Percentiles rank a stretch among this genome's conserved stretches.
Conservation (phyloP, 2,797 vertebrate genomes). For the Anguilla obscura region DNA sequence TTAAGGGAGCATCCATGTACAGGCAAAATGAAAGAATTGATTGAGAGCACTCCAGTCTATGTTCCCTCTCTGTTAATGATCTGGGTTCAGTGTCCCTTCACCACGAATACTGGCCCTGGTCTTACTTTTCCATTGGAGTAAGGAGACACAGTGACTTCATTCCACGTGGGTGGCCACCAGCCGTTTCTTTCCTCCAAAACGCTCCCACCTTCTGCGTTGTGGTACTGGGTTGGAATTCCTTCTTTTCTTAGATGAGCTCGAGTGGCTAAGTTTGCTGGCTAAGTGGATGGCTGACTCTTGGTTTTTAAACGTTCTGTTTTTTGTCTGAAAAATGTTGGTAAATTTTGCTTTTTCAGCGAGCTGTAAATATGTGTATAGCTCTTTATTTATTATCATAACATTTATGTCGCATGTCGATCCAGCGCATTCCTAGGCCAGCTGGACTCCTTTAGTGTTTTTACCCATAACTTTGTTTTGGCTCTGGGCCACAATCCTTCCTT, state of each 20-base stretch:
- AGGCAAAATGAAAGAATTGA: not conserved
- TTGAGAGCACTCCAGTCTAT: not conserved
- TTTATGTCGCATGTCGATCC: not conserved
- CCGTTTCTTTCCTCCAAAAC: not conserved
- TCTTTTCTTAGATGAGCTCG: not conserved
- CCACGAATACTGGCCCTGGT: constrained; percentile 19
- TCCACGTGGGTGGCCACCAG: not conserved
- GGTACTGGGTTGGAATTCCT: not conserved
- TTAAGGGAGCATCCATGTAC: not conserved
- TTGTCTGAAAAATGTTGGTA: constrained; percentile 12
- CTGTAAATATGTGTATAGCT: not conserved
- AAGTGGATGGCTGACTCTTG: constrained; percentile 31
- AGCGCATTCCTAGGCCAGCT: constrained; percentile 25
- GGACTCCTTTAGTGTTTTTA: constrained; percentile 25
- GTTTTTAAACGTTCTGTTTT: constrained; percentile 33
- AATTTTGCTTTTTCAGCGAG: constrained; percentile 24
- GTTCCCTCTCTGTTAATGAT: not conserved
- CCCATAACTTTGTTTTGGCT: constrained; percentile 31
- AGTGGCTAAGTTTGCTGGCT: not conserved
- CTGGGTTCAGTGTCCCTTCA: not conserved
- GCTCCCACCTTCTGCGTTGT: not conserved
- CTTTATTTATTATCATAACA: not conserved
- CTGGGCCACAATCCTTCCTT: constrained; percentile 7
- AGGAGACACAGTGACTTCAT: not conserved
- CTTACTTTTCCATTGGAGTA: not conserved